phyloP scores from a whole-genome alignment of 2,113 vertebrate species.

The Hippopotamus amphibius region DNA sequence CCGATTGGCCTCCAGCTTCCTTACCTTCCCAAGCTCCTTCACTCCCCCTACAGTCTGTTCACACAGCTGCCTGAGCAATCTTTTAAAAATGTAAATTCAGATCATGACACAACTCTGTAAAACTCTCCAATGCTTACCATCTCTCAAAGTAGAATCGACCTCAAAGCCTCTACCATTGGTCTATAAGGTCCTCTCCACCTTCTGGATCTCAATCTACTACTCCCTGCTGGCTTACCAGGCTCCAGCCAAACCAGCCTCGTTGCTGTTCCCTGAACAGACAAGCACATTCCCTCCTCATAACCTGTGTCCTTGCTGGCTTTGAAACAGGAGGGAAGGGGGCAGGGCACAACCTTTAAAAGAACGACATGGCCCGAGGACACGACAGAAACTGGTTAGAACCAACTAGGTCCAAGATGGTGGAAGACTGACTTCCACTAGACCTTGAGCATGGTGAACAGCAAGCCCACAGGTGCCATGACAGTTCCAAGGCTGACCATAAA shows the following conservation, averaged over 20 bases:
- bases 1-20: not conserved
- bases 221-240: not conserved
- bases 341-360: no score
- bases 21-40: not conserved
- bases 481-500: no score
- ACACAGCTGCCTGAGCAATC: not conserved
- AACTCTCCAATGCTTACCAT: not conserved
- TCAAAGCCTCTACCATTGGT: not conserved
- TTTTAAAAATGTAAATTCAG: conserved; percentile 5
- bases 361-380: no score
- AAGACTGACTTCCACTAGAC: no score
- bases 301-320: not conserved
- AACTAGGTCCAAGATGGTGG: no score
- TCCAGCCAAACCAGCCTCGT: not conserved
- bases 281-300: not conserved
- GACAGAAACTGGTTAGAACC: no score
- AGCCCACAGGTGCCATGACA: no score
- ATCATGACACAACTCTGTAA: not conserved
- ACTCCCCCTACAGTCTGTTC: not conserved
- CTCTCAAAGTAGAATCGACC: not conserved
- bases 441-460: no score
- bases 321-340: no score
- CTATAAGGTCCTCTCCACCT: not conserved
- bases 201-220: not conserved
- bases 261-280: not conserved